Base-by-base conservation (phyloP, 2,888 invertebrate genomes). In the Drosophila nr. perissopoda region DNA sequence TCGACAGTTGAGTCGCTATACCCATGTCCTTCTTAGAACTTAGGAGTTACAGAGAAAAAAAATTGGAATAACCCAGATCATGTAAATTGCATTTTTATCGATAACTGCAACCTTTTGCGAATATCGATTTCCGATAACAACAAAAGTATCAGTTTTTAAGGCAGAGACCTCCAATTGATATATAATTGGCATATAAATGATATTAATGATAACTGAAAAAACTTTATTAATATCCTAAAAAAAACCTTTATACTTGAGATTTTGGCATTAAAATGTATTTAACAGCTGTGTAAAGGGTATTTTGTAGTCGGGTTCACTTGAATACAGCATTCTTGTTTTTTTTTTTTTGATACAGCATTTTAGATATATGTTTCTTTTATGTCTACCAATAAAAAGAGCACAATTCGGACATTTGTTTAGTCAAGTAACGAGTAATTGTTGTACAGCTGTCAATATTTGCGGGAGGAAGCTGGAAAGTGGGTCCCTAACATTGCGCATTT, bases 321-420 rank as follows among this genome's bases (percentile, higher is more conserved):
- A 42, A 6, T 21, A 1, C 11, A 8, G 8, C 8, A 25, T 4
- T 25, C 4, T 29, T 7, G 4, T 7, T 31, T n/a, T 10, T 18
- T 18, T 25, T 16, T 10, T 45, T 25, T 45, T 42, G 11, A 16
- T 42, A 27, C n/a, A 10, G 7, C 49, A 2, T 31, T 64, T 62
- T 34, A 36, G 65, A 21, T 21, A 40, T 13, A 21, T 65, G 10
- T 65, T 11, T 16, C 4, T 73, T 89, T 86, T 82, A 82, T 83
- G 72, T 68, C 51, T 48, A 54, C 67, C 68, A 82, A 89, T 87
- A 76, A 79, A 81, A 64, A 61, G 29, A 27, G 29, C 49, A 62
- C 31, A 31, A 67, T 40, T 78, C 49, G 64, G 42, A 65, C 80
- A 70, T 69, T 79, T 80, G 71, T 62, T 79, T 70, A 59, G 36